These are phyloP conservation scores for Galago senegalensis DNA, from an alignment of 2,797 vertebrate species.

Conservation along the genomic window DNA sequence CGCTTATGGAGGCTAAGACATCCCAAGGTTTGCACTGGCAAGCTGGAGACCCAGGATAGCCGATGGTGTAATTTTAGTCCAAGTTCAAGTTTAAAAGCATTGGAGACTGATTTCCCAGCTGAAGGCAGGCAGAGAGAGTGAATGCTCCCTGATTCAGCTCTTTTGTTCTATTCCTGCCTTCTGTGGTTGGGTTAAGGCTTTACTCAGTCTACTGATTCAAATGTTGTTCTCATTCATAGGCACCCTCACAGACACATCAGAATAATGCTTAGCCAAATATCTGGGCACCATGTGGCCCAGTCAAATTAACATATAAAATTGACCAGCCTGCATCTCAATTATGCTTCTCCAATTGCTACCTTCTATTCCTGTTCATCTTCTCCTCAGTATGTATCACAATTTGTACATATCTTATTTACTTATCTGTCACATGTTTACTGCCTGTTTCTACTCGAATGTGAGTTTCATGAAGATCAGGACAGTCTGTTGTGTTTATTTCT, in stretches of 20 bases:
- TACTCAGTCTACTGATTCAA: background rate
- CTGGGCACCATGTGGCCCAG: background rate
- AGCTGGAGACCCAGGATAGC: background rate
- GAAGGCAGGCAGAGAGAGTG: background rate
- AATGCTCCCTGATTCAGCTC: background rate
- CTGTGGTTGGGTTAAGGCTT: background rate
- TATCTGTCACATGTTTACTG: background rate
- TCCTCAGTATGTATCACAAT: background rate
- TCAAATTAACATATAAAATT: background rate
- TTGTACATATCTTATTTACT: background rate
- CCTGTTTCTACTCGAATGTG: background rate
- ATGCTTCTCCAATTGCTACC: background rate
- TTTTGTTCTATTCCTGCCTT: background rate
- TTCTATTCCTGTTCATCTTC: fast-evolving
- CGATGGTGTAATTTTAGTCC: background rate
- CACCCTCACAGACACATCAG: background rate
- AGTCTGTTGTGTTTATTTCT: background rate
- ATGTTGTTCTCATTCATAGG: background rate
- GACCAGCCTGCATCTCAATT: background rate
- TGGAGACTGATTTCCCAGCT: background rate
- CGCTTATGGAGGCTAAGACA: background rate
- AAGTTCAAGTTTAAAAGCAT: background rate
- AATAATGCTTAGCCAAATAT: background rate
- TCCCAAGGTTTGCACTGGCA: background rate
- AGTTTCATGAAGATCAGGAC: background rate